Base-by-base conservation (phyloP, 2,797 vertebrate genomes). In the Alca torda region DNA sequence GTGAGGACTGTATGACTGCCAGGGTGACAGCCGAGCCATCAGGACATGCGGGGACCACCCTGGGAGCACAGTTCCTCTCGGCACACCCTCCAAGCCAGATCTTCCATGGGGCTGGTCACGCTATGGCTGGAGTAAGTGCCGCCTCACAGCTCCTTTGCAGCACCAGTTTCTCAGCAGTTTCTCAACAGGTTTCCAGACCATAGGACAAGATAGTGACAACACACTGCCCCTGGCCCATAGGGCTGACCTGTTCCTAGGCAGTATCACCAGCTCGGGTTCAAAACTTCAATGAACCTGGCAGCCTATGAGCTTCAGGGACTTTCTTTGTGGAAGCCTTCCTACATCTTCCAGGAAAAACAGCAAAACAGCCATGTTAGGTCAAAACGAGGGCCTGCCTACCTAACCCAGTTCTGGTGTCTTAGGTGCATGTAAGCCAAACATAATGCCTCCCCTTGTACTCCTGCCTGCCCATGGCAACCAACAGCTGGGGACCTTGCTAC, bases 41-140 rank as follows among this genome's bases (percentile, higher is more conserved):
- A 6, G 12, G 9, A 64, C 3, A 11, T 24, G 19, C 4, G 1
- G 6, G 12, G 10, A 43, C 26, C 8, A 30, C 23, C 3, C 6
- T 50, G 13, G 21, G 41, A 54, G 12, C 53, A 67, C 3, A 1
- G 9, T 19, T 4, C 4, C 19, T n/a, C 35, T 68, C 60, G 26
- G 41, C 8, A 65, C 13, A 23, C 30, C 17, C 43, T 46, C 21
- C n/a, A 23, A 41, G 30, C 9, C 65, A 46, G 37, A 45, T n/a
- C 50, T 61, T n/a, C 11, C 12, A 12, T 16, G 46, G 9, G 9
- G 19, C 19, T 77, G 64, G 10, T 30, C 8, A 4, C 35, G 35
- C 21, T 31, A 14, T 10, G 33, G 19, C 60, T 3, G 4, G 25
- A 20, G 17, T 15, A 20, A 61, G 10, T 0, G 6, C 31, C 28